Conservation (phyloP, 2,113 vertebrate species). For the Microtus montanus region DNA sequence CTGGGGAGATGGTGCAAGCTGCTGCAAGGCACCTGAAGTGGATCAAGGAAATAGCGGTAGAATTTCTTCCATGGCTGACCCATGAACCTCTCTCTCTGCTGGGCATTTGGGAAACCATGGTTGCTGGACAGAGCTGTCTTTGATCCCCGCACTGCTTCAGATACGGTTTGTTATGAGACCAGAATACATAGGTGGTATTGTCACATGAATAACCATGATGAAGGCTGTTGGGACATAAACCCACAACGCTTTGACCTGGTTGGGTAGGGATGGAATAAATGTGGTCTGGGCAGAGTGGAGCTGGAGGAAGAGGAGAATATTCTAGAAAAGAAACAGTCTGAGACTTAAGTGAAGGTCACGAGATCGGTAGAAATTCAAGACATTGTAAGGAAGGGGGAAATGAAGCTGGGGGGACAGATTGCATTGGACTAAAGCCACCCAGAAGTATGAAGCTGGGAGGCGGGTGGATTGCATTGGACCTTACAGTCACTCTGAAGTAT, state of each 20-base stretch:
- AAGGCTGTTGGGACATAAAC: too few species aligned
- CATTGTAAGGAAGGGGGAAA: background rate
- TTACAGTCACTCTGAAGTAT: too few species aligned
- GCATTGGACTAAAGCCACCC: accelerated
- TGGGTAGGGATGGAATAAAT: background rate
- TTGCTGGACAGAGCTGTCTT: background rate
- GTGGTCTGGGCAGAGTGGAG: too few species aligned
- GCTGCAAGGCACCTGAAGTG: too few species aligned
- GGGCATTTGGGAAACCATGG: background rate
- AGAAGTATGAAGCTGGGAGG: background rate
- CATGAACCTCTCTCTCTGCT: background rate
- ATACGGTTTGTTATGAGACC: too few species aligned
- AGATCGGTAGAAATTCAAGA: background rate
- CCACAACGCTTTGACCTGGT: background rate
- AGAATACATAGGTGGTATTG: background rate
- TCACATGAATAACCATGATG: too few species aligned
- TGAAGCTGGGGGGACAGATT: background rate
- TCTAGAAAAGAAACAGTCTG: background rate
- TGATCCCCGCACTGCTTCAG: background rate
- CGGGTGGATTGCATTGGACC: too few species aligned
- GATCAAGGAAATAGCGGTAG: too few species aligned
- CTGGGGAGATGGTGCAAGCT: background rate
- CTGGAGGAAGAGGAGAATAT: background rate
- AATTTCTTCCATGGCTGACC: too few species aligned
- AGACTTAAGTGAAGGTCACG: background rate